Conservation (phyloP, 1,140 invertebrate species). For the Penaeus indicus region DNA sequence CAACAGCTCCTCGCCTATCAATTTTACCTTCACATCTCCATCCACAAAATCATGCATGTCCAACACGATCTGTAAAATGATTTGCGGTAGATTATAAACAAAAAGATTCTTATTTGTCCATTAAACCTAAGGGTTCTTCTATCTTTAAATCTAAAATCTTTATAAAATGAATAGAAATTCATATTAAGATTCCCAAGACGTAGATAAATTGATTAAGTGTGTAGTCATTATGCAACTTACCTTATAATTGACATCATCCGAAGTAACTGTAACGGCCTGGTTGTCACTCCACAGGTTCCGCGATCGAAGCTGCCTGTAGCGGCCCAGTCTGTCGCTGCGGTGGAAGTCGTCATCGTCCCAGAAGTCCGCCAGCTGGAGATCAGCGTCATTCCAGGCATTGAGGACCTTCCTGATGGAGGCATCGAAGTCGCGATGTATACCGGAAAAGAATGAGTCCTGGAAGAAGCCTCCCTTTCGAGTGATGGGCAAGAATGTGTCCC, state of each 20-base stretch:
- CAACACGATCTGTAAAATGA: neutral
- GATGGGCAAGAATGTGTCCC: neutral
- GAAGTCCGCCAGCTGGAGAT: conserved; percentile 1
- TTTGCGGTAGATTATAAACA: no score
- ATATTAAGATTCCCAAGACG: no score
- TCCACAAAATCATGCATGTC: neutral
- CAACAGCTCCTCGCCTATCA: neutral
- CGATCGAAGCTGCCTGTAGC: conserved; percentile 2
- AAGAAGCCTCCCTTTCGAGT: conserved; percentile 36
- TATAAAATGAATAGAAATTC: no score
- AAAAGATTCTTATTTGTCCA: no score
- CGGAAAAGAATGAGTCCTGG: conserved; percentile 43
- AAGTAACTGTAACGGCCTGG: neutral
- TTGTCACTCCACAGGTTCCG: neutral
- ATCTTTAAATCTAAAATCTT: no score
- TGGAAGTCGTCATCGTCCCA: conserved; percentile 28
- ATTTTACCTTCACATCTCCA: neutral
- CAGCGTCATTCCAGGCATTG: conserved; percentile 1
- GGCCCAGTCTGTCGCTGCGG: neutral
- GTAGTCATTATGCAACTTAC: neutral
- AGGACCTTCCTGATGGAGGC: conserved; percentile 32
- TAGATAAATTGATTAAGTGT: no score
- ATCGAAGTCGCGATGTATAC: conserved; percentile 33
- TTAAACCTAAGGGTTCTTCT: no score
- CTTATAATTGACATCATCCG: neutral